phyloP scores from a whole-genome alignment of 1,140 invertebrate genomes.

The Nasonia giraulti region DNA sequence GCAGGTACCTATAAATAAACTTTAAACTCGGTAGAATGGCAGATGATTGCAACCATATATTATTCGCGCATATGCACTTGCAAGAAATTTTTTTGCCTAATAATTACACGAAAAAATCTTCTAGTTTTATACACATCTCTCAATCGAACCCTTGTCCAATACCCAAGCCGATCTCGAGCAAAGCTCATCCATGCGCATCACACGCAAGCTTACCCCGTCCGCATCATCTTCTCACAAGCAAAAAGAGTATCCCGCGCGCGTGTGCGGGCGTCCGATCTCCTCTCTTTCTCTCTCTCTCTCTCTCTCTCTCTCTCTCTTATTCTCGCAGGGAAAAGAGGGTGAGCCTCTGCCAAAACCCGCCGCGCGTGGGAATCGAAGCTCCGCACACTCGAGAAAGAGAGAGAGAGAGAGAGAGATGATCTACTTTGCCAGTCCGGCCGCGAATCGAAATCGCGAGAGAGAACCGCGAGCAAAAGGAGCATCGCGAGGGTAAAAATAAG shows the following conservation, averaged over 20 bases:
- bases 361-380: constrained; percentile 30
- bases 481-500: constrained; percentile 30
- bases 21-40: no score
- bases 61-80: no score
- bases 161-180: background rate
- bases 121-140: background rate
- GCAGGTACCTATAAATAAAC: no score
- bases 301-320: background rate
- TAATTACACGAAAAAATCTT: no score
- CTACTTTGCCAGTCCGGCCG: constrained; percentile 14
- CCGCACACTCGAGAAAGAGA: background rate
- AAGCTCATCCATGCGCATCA: background rate
- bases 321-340: background rate
- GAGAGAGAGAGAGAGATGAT: constrained; percentile 23
- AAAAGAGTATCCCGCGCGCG: background rate
- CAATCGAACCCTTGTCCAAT: background rate
- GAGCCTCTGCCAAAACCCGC: background rate
- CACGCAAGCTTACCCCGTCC: background rate
- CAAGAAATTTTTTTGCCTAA: no score
- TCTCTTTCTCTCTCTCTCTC: background rate
- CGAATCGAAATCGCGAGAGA: constrained; percentile 37
- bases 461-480: constrained; percentile 10
- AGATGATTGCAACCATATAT: no score
- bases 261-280: constrained; percentile 22
- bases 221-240: background rate